phyloP scores from a whole-genome alignment of 2,113 vertebrate species.

The Xenus cinereus region DNA sequence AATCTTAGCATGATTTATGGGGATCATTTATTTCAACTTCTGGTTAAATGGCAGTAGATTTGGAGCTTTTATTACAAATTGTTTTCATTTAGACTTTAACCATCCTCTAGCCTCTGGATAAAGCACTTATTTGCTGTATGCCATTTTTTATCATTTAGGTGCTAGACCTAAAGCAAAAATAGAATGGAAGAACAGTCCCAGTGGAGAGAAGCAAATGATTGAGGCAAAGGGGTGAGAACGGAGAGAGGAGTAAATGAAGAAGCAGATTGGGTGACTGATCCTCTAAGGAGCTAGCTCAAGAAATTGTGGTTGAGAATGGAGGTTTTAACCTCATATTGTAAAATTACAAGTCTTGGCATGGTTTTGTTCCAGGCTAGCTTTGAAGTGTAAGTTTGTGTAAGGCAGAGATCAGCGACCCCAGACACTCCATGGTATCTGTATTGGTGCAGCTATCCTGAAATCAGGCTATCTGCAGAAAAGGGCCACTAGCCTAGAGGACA shows the following conservation, averaged over 20 bases:
- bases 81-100: slow-evolving; percentile 68
- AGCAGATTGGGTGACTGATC: neutral
- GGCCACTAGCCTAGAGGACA: neutral
- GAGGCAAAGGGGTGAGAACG: neutral
- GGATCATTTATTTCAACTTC: slow-evolving; percentile 61
- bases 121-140: slow-evolving; percentile 50
- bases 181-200: neutral
- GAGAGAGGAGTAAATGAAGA: neutral
- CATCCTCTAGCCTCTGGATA: slow-evolving; percentile 47
- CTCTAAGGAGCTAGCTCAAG: neutral
- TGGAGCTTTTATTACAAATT: slow-evolving; percentile 66
- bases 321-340: neutral
- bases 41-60: slow-evolving; percentile 63
- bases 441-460: neutral
- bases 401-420: neutral
- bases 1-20: slow-evolving; percentile 59
- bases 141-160: slow-evolving; percentile 58
- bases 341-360: neutral
- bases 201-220: neutral
- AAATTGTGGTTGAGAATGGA: neutral
- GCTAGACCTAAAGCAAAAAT: slow-evolving; percentile 42
- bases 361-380: neutral
- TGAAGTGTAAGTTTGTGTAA: neutral
- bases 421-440: no score
- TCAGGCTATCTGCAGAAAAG: neutral